phyloP scores from a whole-genome alignment of 2,113 vertebrate species.

The Dipodomys stephensi region DNA sequence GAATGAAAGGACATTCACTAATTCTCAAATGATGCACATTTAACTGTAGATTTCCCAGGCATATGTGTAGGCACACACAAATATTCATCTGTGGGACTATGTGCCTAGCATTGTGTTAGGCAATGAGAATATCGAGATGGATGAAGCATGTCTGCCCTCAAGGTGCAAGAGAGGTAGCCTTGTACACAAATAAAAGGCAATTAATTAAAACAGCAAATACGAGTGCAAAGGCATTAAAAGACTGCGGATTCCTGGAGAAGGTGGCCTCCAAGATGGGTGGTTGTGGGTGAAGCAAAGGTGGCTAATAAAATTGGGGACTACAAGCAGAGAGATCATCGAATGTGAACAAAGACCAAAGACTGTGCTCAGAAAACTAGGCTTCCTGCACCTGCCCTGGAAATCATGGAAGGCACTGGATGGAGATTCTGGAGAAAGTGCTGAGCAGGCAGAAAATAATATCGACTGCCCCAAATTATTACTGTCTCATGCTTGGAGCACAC shows the following conservation, averaged over 20 bases:
- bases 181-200: background rate
- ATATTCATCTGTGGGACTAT: background rate
- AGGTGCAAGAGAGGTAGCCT: background rate
- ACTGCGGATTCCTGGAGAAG: background rate
- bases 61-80: background rate
- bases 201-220: background rate
- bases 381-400: background rate
- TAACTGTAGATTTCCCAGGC: background rate
- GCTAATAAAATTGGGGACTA: background rate
- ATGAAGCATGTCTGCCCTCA: background rate
- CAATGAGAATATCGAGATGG: background rate
- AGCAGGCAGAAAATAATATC: background rate
- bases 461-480: background rate
- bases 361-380: background rate
- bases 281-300: background rate
- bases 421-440: background rate
- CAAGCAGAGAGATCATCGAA: background rate
- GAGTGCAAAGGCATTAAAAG: background rate
- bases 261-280: background rate
- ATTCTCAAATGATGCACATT: background rate
- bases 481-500: background rate
- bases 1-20: background rate
- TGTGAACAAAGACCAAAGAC: background rate
- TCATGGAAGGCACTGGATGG: background rate
- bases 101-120: background rate